Conservation (phyloP, 2,888 invertebrate genomes). For the Priocnemis perturbator region DNA sequence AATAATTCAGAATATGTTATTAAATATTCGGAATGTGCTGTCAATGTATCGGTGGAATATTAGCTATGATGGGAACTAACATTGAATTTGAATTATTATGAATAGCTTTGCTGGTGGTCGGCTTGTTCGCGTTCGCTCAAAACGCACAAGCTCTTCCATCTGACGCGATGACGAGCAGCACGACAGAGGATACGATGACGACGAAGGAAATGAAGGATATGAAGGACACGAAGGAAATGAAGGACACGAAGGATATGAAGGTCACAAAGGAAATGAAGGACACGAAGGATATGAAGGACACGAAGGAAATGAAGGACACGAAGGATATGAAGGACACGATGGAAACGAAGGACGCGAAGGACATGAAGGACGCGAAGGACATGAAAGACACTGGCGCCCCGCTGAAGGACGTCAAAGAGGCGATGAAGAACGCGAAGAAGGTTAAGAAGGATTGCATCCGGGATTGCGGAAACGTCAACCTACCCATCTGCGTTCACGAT, state of each 20-base stretch:
- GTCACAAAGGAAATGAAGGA: conserved; percentile 74
- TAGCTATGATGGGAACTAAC: too few species aligned
- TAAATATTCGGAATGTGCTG: too few species aligned
- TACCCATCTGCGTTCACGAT: conserved; percentile 81
- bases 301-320: conserved; percentile 60
- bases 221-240: too few species aligned
- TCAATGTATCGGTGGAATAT: too few species aligned
- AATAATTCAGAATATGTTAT: too few species aligned
- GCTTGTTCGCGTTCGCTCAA: conserved; percentile 49
- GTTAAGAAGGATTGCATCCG: conserved; percentile 78
- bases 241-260: conserved; percentile 78
- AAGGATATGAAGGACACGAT: background rate
- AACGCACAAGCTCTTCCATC: conserved; percentile 40
- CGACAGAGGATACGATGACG: background rate
- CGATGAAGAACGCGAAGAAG: conserved; percentile 78
- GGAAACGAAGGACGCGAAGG: background rate
- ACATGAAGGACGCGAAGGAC: conserved; percentile 58
- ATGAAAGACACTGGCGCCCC: conserved; percentile 58
- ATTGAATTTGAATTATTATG: too few species aligned
- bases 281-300: conserved; percentile 80
- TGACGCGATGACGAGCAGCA: conserved; percentile 32
- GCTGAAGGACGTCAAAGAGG: conserved; percentile 68
- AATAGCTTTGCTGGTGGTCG: conserved; percentile 52
- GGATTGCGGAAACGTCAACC: conserved; percentile 73
- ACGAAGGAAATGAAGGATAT: conserved; percentile 26